Evolutionary conservation across 2,797 vertebrate genomes (phyloP), one percentile per base, ranked within the genome.

Genomic region (Furcifer pardalis): DNA sequence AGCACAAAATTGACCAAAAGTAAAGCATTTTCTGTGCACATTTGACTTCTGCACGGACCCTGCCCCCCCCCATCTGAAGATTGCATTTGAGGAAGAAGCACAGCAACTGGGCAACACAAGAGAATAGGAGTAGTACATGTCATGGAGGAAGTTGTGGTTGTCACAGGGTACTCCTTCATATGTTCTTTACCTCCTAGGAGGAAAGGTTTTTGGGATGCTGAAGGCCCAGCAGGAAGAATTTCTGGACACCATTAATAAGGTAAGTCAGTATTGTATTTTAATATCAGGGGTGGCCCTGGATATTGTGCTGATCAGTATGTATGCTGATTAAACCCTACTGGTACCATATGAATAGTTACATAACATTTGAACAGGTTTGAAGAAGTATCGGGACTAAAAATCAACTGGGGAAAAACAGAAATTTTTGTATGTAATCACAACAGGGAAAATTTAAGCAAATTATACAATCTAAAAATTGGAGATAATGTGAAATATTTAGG

Each of bases 221-320:
- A 97, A 97, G 90, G 92, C 94, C 88, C 95, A 96, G 44, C 97
- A 97, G 88, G 96, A 97, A 71, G 96, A 97, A 63, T 94, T 91
- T 78, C 92, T 97, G 32, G 94, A 95, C 65, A 91, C 92, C 71
- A 90, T 97, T 86, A 97, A 97, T 93, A 95, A 97, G 96, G 97
- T 97, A 92, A 81, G 52, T 9, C 7, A 1, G 21, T 1, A 23
- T 0, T n/a, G n/a, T n/a, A n/a, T 25, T 8, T 30, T 44, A 62
- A 60, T 15, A 23, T 13, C 19, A 35, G 5, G 3, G 10, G 27
- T 10, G 10, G 37, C 23, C 23, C 68, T 10, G 42, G 21, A 12
- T 23, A 71, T 68, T 68, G 15, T 68, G 65, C 65, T 10, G n/a
- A n/a, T n/a, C n/a, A n/a, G n/a, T n/a, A n/a, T n/a, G n/a, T n/a